phyloP scores from a whole-genome alignment of 2,113 vertebrate species.

The Malurus melanocephalus region DNA sequence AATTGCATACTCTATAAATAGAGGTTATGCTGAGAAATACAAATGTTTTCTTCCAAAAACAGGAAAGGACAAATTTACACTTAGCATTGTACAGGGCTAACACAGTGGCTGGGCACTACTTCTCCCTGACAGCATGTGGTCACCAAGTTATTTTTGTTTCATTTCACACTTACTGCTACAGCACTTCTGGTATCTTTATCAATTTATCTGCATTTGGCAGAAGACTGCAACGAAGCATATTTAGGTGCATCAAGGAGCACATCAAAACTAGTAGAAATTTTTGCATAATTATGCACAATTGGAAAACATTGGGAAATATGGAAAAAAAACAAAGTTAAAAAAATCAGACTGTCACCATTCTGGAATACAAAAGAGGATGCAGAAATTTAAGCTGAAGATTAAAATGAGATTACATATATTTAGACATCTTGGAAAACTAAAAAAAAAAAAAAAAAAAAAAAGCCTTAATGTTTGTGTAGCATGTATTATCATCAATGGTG shows the following conservation, averaged over 20 bases:
- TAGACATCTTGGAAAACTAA: background rate
- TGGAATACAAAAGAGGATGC: background rate
- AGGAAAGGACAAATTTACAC: background rate
- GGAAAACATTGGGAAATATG: background rate
- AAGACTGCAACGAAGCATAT: background rate
- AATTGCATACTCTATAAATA: background rate
- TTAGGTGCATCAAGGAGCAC: background rate
- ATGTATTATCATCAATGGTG: background rate
- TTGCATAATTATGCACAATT: background rate
- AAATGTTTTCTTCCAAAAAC: background rate
- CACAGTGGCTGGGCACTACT: rapidly evolving
- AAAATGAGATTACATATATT: background rate
- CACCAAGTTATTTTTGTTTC: background rate
- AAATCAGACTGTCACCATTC: background rate
- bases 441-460: background rate
- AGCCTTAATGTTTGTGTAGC: background rate
- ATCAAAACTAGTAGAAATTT: background rate
- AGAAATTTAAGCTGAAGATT: background rate
- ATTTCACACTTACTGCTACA: background rate
- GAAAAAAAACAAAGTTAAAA: background rate
- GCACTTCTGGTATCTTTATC: background rate
- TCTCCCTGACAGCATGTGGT: background rate
- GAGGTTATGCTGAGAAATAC: background rate
- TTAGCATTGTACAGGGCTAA: background rate
- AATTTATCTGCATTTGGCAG: background rate